phyloP scores from a whole-genome alignment of 2,113 vertebrate species.

The Apus apus region DNA sequence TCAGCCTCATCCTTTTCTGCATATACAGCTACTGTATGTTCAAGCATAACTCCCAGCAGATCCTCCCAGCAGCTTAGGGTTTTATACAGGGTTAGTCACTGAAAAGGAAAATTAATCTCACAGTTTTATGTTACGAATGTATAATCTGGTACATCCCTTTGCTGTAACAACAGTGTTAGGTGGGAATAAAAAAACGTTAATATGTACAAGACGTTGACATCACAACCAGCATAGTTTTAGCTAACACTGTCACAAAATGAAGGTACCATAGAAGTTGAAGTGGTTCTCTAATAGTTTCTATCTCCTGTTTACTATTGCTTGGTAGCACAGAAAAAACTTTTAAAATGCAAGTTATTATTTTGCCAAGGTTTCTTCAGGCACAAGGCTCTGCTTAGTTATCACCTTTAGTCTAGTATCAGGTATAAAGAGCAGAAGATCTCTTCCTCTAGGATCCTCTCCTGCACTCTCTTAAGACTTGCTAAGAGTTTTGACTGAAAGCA shows the following conservation, averaged over 20 bases:
- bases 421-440: not conserved
- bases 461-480: not conserved
- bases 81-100: not conserved
- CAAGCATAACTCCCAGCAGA: not conserved
- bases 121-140: not conserved
- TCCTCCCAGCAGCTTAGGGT: not conserved
- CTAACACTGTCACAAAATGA: not conserved
- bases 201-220: not conserved
- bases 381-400: not conserved
- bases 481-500: not conserved
- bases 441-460: not conserved
- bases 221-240: not conserved
- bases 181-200: not conserved
- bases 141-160: not conserved
- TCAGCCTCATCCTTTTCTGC: not conserved
- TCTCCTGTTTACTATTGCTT: not conserved
- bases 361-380: not conserved
- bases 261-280: not conserved
- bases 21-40: not conserved
- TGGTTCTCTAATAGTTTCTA: not conserved
- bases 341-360: not conserved
- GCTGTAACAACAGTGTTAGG: not conserved
- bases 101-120: not conserved
- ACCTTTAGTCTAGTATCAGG: not conserved
- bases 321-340: not conserved